phyloP scores from a whole-genome alignment of 1,140 invertebrate genomes.

The Leptopilina clavipes region DNA sequence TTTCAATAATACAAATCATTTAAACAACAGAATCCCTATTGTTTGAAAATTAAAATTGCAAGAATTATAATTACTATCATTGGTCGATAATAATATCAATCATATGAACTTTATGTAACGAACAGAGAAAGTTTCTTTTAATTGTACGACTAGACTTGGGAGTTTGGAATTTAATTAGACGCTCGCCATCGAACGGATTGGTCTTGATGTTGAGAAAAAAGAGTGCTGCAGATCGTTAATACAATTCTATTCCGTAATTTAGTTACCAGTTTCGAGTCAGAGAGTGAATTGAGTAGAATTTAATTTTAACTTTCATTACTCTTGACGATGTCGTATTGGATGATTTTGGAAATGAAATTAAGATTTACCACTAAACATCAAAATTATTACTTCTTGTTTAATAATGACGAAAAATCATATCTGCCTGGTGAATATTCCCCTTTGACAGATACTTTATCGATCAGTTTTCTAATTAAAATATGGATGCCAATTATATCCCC shows the following conservation, averaged over 20 bases:
- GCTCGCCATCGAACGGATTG: conserved; percentile 56
- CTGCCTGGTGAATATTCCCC: no score
- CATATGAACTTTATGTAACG: no score
- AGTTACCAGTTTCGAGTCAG: conserved; percentile 54
- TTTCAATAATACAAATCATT: no score
- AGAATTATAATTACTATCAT: no score
- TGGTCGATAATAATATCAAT: no score
- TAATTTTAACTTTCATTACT: conserved; percentile 34
- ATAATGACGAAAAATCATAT: no score
- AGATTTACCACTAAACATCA: not conserved
- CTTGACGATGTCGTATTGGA: conserved; percentile 22
- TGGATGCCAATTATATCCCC: conserved; percentile 34
- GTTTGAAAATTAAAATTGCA: no score
- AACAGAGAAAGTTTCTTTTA: conserved; percentile 15
- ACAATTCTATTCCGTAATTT: conserved; percentile 55
- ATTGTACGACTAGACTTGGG: conserved; percentile 9
- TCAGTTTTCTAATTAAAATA: not conserved
- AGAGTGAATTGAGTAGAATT: conserved; percentile 55
- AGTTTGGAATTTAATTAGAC: conserved; percentile 59
- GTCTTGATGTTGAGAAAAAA: conserved; percentile 48
- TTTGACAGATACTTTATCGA: not conserved
- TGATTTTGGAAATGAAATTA: conserved; percentile 4
- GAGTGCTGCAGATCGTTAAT: conserved; percentile 56
- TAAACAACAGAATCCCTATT: no score
- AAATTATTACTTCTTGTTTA: no score